phyloP scores from a whole-genome alignment of 2,888 invertebrate species.

The Parelbella ahira region DNA sequence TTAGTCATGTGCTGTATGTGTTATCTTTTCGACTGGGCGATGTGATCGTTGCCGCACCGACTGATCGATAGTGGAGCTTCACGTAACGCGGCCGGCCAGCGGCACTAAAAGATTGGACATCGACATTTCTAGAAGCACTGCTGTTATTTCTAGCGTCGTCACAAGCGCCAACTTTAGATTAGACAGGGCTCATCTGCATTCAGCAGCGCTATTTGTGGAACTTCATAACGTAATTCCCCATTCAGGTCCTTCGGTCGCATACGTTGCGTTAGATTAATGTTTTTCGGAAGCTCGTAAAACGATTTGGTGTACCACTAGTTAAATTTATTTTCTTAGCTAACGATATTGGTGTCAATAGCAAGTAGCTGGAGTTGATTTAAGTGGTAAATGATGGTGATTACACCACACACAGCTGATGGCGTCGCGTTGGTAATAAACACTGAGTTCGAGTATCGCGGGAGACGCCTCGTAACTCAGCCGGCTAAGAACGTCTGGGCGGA shows the following conservation, averaged over 20 bases:
- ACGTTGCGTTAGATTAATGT: not conserved
- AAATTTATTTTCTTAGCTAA: no score
- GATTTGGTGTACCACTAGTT: no score
- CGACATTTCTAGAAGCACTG: conserved; percentile 64
- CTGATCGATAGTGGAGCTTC: conserved; percentile 5
- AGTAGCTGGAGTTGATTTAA: no score
- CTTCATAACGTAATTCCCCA: conserved; percentile 57
- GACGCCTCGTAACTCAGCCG: conserved; percentile 8
- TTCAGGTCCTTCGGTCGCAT: conserved; percentile 42
- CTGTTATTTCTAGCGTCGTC: conserved; percentile 65
- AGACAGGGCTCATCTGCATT: conserved; percentile 68
- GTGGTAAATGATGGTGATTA: no score
- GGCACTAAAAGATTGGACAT: conserved; percentile 55
- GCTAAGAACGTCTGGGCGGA: conserved; percentile 12
- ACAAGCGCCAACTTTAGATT: conserved; percentile 68
- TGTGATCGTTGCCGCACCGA: conserved; percentile 14
- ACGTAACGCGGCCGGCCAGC: conserved; percentile 45
- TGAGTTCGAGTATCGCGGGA: conserved; percentile 10
- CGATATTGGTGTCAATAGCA: no score
- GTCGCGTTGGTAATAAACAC: conserved; percentile 7
- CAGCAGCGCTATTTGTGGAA: conserved; percentile 61
- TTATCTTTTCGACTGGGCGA: conserved; percentile 11
- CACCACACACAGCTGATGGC: no score
- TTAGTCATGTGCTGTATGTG: not conserved
- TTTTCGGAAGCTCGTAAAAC: no score